Base-by-base conservation (phyloP, 2,113 vertebrate species). In the Phalacrocorax brasilianus region DNA sequence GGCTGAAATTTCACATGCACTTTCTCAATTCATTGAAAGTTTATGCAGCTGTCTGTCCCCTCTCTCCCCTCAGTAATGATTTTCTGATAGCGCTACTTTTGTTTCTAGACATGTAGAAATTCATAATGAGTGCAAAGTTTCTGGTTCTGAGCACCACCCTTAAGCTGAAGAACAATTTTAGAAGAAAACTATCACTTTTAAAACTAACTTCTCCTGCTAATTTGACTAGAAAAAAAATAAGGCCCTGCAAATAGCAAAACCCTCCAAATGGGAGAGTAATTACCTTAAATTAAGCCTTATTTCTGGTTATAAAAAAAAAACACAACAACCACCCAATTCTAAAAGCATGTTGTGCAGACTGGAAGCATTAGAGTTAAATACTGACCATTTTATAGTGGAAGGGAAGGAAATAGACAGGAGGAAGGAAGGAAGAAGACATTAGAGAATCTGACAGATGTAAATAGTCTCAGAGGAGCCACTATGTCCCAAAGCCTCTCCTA, bases 201-300 rank as follows among this genome's bases (percentile, higher is more conserved):
- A 89, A 96, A 91, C 88, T 68, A 63, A 89, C 91, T 95, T 93
- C 58, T 97, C 75, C 91, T 95, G 94, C 96, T 97, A 96, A 97
- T 96, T 82, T 93, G 83, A 96, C 96, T 79, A 81, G 95, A 23
- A 78, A 84, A 84, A 95, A 94, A 97, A 93, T 68, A 96, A 93
- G 95, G 70, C 85, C 95, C 98, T 94, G 73, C 97, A 98, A 98
- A 98, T 97, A 98, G 97, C 66, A 88, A 91, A 96, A 45, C 83
- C 84, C 65, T 89, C 89, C 47, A 70, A 97, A 95, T 88, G 67
- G 88, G 79, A 91, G 96, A 97, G 97, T 94, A 97, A 98, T 98
- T 98, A 98, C 96, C 97, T 97, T 90, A 96, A 98, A 98, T 98
- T 97, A 97, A 98, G 83, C 80, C 77, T 98, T 95, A 98, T 97